phyloP scores from a whole-genome alignment of 2,113 vertebrate species.

The Opisthocomus hoazin region DNA sequence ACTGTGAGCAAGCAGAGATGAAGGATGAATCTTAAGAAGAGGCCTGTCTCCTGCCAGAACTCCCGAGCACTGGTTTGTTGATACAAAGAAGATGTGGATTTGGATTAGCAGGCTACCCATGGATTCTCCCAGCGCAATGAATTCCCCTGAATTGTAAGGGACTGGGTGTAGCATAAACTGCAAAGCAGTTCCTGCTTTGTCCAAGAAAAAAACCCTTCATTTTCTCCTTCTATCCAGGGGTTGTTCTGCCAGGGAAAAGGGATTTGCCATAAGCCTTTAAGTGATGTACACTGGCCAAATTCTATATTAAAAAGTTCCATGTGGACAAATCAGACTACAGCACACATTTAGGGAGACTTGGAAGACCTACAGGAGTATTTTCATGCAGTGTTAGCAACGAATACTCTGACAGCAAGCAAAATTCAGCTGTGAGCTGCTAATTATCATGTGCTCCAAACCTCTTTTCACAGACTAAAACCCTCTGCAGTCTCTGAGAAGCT shows the following conservation, averaged over 20 bases:
- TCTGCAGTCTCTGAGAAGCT: background rate
- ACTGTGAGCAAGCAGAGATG: background rate
- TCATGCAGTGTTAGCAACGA: constrained; percentile 10
- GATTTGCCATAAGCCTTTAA: constrained; percentile 36
- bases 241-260: background rate
- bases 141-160: background rate
- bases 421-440: constrained; percentile 3
- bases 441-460: background rate
- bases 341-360: background rate
- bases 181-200: background rate
- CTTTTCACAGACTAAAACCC: background rate
- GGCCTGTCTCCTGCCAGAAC: background rate
- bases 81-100: background rate
- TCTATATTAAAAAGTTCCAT: background rate
- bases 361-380: background rate
- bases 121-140: background rate
- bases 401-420: constrained; percentile 24
- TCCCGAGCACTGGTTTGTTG: background rate
- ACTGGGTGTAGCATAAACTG: background rate
- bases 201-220: background rate
- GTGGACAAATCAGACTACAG: background rate
- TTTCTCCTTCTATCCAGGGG: constrained; percentile 3
- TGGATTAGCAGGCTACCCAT: constrained; percentile 7
- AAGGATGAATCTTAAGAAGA: background rate
- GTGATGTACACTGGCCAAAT: background rate